Base-by-base conservation (phyloP, 2,888 invertebrate species). In the Caenorhabditis sp. region DNA sequence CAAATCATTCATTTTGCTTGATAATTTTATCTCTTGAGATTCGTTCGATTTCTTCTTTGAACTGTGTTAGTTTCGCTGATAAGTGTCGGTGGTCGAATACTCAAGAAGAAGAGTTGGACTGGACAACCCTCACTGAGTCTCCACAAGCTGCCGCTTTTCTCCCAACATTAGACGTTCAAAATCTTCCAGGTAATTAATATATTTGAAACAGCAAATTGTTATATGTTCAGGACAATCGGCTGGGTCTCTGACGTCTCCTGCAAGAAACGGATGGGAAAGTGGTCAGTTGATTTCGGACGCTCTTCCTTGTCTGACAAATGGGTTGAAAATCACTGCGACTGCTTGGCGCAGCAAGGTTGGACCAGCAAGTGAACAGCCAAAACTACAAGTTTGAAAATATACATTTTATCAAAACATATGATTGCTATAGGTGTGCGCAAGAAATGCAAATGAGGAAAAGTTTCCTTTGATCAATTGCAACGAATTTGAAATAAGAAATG, bases 11-110 rank as follows among this genome's bases (percentile, higher is more conserved):
- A 20, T 13, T 6, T 13, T 28, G 65, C 50, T 26, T 37, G 11
- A 50, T 35, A 40, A 24, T 40, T 15, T 44, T 53, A 22, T 40
- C 2, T 40, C 22, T 28, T 32, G 8, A 82, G 77, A 80, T 80
- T 1, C 67, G 62, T 6, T 78, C 77, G 11, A 40, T 79, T 0
- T 76, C 85, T 11, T 55, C 81, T 0, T 61, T 88, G 58, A 87
- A 88, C 53, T 87, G 87, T 35, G 79, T 78, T 2, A 78, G 64
- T 5, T 86, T 87, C 24, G 69, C 62, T 40, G 71, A 83, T 24
- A 80, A 81, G 9, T 88, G 88, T 68, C 72, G 84, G 9, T 88
- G 88, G 88, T 82, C 86, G 18, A 88, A 88, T 47, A 88, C 87
- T 4, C 85, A 86, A 53, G 86, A 87, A 35, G 88, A 88, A 22